Conservation (phyloP, 2,797 vertebrate genomes). For the Gobio occitaniae region DNA sequence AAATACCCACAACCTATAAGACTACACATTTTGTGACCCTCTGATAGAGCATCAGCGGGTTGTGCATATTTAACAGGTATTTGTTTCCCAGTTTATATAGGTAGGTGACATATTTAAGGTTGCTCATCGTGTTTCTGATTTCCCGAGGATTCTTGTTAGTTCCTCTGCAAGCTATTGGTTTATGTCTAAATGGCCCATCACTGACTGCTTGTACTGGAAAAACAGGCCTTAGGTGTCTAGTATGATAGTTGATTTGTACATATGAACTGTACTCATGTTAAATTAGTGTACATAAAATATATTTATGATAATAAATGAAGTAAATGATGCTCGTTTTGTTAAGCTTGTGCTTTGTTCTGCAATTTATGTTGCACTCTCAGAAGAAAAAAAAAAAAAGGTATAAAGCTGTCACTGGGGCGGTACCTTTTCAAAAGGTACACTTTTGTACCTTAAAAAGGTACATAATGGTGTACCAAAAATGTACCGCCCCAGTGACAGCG, state of each 20-base stretch:
- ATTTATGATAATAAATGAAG: slow-evolving; percentile 78
- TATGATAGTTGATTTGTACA: slow-evolving; percentile 69
- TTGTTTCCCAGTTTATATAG: slow-evolving; percentile 21
- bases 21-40: not conserved
- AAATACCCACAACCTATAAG: not conserved
- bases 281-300: slow-evolving; percentile 80
- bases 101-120: slow-evolving; percentile 9
- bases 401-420: no score
- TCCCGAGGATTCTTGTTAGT: slow-evolving; percentile 1
- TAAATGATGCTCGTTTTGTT: slow-evolving; percentile 31
- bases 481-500: no score
- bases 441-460: no score
- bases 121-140: slow-evolving; percentile 38
- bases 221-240: slow-evolving; percentile 54
- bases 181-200: slow-evolving; percentile 58
- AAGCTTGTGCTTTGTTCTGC: slow-evolving; percentile 19
- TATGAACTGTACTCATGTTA: slow-evolving; percentile 66
- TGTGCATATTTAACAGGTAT: slow-evolving; percentile 1
- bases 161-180: not conserved
- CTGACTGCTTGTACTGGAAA: slow-evolving; percentile 63
- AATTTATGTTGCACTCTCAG: not conserved
- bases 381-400: no score
- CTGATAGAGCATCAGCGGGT: not conserved
- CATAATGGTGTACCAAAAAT: no score
- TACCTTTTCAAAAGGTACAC: no score